Percentiles rank a stretch among this genome's conserved stretches.
phyloP scores from a whole-genome alignment of 2,888 invertebrate species.

The Volucella zonaria region DNA sequence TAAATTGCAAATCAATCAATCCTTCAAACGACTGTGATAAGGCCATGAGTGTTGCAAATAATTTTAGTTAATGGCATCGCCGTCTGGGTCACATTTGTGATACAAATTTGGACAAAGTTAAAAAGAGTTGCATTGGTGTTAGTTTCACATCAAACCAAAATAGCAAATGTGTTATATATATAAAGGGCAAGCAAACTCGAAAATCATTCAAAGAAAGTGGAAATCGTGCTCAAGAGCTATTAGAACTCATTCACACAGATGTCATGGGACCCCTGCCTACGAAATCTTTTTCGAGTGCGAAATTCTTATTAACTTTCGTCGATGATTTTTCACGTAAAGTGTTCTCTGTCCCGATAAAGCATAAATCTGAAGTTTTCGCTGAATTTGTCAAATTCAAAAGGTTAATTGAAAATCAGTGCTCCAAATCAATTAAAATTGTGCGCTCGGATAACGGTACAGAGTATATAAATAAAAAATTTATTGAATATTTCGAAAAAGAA shows the following conservation, averaged over 20 bases:
- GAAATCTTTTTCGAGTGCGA: slow-evolving; percentile 77
- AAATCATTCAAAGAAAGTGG: slow-evolving; percentile 67
- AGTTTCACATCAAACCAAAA: slow-evolving; percentile 45
- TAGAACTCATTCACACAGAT: slow-evolving; percentile 79
- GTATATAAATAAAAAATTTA: slow-evolving; percentile 58
- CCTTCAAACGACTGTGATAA: not conserved
- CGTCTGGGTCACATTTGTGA: slow-evolving; percentile 75
- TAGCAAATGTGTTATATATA: slow-evolving; percentile 71
- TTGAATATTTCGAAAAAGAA: slow-evolving; percentile 43
- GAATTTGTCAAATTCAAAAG: slow-evolving; percentile 69
- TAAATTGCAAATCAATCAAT: slow-evolving; percentile 49
- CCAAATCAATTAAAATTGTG: slow-evolving; percentile 65
- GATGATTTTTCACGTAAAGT: slow-evolving; percentile 76
- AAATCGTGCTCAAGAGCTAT: slow-evolving; percentile 64
- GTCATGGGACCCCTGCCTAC: slow-evolving; percentile 79
- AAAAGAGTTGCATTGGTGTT: slow-evolving; percentile 41
- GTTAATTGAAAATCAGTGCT: slow-evolving; percentile 72
- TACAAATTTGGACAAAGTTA: slow-evolving; percentile 51
- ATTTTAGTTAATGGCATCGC: slow-evolving; percentile 73
- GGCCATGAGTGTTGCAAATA: slow-evolving; percentile 20
- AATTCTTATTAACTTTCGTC: slow-evolving; percentile 79
- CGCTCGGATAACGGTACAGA: slow-evolving; percentile 72
- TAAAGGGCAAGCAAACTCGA: slow-evolving; percentile 75
- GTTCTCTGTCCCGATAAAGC: slow-evolving; percentile 56
- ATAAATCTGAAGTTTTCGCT: slow-evolving; percentile 70